Base-by-base conservation (phyloP, 2,113 vertebrate genomes). In the Natator depressus region DNA sequence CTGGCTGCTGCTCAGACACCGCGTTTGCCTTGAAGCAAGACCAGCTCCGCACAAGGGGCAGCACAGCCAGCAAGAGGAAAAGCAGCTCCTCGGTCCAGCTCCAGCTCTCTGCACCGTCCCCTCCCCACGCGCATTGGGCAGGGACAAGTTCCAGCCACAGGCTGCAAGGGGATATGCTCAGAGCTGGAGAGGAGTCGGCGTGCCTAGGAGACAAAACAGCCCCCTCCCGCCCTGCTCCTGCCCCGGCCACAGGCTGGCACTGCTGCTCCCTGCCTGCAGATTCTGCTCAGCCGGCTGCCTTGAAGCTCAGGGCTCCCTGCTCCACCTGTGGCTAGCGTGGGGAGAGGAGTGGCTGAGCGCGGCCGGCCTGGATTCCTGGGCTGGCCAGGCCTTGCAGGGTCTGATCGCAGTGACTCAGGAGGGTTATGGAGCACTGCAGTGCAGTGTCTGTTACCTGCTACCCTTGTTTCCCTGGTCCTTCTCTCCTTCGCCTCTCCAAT, bases 11-110 rank as follows among this genome's bases (percentile, higher is more conserved):
- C 62, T 75, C 7, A 10, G 27, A 47, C 57, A 54, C n/a, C 14
- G 0, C 54, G 72, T 86, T 0, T 3, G 31, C 53, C 42, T 27
- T 76, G n/a, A n/a, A 13, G 51, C 24, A 55, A 57, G n/a, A 84
- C 47, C 0, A 17, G 3, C 42, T 82, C 35, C 80, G 69, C 49
- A 35, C 53, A 65, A 2, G 0, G 20, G 38, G 35, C 4, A 69
- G 29, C 55, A 65, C 25, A 55, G 38, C 76, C 91, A 91, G 75
- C 75, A 14, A 3, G 78, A 75, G 8, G 42, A 49, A 22, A 53
- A 72, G 85, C 89, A 89, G 79, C 29, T 59, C 13, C 24, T 0
- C 0, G 0, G n/a, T 42, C 49, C 57, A 3, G 16, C n/a, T 84
- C 2, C 7, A 35, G 84, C 59, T 2, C 27, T 19, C 72, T 55